phyloP scores from a whole-genome alignment of 37 sponge, comb jelly and placozoan species.

The Bolinopsis microptera region DNA sequence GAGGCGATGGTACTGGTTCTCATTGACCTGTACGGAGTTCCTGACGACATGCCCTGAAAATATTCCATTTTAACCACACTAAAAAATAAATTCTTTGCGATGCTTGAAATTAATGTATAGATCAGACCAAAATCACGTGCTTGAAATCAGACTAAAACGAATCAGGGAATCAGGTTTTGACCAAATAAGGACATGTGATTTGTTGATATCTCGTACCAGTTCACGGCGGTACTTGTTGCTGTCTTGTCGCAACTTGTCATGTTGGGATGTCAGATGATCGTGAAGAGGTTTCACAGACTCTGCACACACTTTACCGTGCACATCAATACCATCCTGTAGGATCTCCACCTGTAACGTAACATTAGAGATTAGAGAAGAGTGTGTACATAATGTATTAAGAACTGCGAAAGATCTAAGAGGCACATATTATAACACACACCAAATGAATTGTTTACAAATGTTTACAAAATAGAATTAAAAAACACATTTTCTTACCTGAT shows the following conservation, averaged over 20 bases:
- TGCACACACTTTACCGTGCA: not conserved
- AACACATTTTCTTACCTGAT: no score
- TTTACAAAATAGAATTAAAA: no score
- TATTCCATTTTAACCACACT: not conserved
- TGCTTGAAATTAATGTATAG: not conserved
- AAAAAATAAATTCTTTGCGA: not conserved
- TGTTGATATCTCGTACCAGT: slow-evolving; percentile 12
- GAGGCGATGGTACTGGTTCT: not conserved
- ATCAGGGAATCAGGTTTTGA: not conserved
- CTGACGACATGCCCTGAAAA: slow-evolving; percentile 23
- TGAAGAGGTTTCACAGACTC: not conserved
- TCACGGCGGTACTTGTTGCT: slow-evolving; percentile 48
- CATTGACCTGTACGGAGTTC: slow-evolving; percentile 5
- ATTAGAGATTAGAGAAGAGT: not conserved
- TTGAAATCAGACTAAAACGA: not conserved
- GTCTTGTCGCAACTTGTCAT: slow-evolving; percentile 48
- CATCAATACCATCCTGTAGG: slow-evolving; percentile 8
- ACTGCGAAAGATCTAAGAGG: no score
- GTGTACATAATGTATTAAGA: no score
- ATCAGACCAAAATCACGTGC: not conserved
- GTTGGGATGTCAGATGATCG: not conserved
- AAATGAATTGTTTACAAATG: no score
- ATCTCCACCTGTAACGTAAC: slow-evolving; percentile 12
- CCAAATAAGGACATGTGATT: no score
- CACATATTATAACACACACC: no score